Base-by-base conservation (phyloP, 2,797 vertebrate species). In the Spinus pinus region DNA sequence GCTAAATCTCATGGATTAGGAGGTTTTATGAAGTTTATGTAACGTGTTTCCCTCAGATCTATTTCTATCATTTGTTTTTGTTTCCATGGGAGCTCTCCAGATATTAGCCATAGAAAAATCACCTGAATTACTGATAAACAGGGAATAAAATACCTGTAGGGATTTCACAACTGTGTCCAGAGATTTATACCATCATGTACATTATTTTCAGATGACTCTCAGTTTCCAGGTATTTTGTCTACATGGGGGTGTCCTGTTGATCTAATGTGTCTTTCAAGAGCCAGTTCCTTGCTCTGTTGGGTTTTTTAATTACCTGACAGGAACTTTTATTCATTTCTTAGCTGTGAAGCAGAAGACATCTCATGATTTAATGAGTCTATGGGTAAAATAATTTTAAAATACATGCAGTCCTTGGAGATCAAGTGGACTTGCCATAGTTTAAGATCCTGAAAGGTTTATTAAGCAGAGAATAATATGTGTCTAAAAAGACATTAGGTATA, bases 251-350 rank as follows among this genome's bases (percentile, higher is more conserved):
- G 62, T 81, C 25, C 62, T 86, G 64, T 23, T 86, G 88, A 92
- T 89, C 70, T 88, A 65, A 9, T 58, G 46, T 25, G 23, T 42
- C 67, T 83, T 93, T 85, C 57, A 90, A 67, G 64, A 82, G 64
- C 15, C 37, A 37, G 41, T 54, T 93, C 69, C 79, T 87, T 81
- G 46, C 57, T 85, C 86, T 81, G 42, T 28, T 87, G 81, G 28
- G 21, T 31, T 88, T 95, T 80, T 95, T 57, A 93, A 94, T 94
- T 80, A 86, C 57, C 64, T 95, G 86, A 74, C 80, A 88, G 18
- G 37, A 91, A 79, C 20, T 56, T 78, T 42, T 85, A 82, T 87
- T 85, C 94, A 78, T 92, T 86, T 95, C 60, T 60, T 80, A 82
- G 53, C 49, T 93, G 23, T 37, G 83, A 90, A 85, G 64, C 50